A percentile compares a stretch with the other conserved stretches of the same genome.
Conservation (phyloP, 2,888 invertebrate species). For the Mechanitis messenoides region DNA sequence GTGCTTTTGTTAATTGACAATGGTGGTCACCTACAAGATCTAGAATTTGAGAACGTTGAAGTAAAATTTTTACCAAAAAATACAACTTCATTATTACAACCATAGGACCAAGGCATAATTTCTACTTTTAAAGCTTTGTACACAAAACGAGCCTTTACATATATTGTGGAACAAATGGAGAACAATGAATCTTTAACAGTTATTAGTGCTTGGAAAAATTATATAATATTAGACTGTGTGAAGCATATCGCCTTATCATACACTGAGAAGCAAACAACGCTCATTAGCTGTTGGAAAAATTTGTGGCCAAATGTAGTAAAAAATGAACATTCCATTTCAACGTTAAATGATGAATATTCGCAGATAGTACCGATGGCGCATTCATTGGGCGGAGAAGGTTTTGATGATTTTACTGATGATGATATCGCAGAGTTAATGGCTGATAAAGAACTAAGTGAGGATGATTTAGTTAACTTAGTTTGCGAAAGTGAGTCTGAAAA, state of each 20-base stretch:
- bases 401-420: neutral
- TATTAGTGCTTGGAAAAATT: neutral
- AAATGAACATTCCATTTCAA: neutral
- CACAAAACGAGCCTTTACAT: neutral
- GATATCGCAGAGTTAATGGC: neutral
- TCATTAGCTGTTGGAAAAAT: neutral
- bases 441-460: neutral
- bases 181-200: neutral
- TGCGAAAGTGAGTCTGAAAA: no score
- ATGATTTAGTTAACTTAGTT: neutral
- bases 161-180: neutral
- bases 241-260: no score
- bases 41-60: neutral
- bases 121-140: neutral
- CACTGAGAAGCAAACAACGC: neutral
- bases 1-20: constrained; percentile 3
- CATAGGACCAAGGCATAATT: neutral
- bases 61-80: neutral
- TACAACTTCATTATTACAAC: neutral
- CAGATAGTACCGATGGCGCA: neutral
- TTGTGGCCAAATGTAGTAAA: neutral
- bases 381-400: constrained; percentile 3
- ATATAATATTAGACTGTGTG: neutral
- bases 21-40: neutral
- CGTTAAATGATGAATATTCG: neutral